A percentile compares a stretch with the other conserved stretches of the same genome.
phyloP scores from a whole-genome alignment of 1,140 invertebrate species.

The Drosophila santomea region DNA sequence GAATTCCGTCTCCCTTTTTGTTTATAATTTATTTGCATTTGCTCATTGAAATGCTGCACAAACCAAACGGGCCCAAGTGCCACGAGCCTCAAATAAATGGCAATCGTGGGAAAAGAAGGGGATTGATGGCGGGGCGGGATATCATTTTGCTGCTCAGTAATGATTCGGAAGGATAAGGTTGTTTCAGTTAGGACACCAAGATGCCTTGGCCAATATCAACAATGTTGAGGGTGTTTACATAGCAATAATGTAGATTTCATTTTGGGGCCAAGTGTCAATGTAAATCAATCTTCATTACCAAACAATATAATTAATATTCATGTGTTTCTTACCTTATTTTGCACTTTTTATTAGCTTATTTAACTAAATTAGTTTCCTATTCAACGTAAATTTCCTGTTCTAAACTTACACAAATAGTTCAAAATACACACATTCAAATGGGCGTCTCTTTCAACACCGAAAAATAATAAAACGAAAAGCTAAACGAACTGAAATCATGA shows the following conservation, averaged over 20 bases:
- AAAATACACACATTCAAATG: slow-evolving; percentile 26
- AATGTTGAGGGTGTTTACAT: background rate
- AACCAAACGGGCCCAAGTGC: slow-evolving; percentile 57
- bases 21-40: slow-evolving; percentile 83
- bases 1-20: slow-evolving; percentile 53
- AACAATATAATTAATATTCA: background rate
- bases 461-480: slow-evolving; percentile 61
- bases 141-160: slow-evolving; percentile 17
- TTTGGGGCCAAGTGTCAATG: background rate
- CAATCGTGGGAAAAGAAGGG: slow-evolving; percentile 49
- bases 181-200: background rate
- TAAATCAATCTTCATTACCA: background rate
- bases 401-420: background rate
- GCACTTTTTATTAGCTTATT: background rate
- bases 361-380: background rate
- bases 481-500: slow-evolving; percentile 81
- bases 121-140: background rate
- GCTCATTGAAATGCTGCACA: slow-evolving; percentile 82
- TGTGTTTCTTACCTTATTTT: background rate
- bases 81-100: slow-evolving; percentile 73
- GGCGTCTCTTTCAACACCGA: slow-evolving; percentile 39
- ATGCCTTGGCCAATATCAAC: background rate
- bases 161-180: background rate
- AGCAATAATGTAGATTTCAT: background rate
- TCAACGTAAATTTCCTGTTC: background rate